Base-by-base conservation (phyloP, 2,888 invertebrate species). In the Dichetophora obliterata region DNA sequence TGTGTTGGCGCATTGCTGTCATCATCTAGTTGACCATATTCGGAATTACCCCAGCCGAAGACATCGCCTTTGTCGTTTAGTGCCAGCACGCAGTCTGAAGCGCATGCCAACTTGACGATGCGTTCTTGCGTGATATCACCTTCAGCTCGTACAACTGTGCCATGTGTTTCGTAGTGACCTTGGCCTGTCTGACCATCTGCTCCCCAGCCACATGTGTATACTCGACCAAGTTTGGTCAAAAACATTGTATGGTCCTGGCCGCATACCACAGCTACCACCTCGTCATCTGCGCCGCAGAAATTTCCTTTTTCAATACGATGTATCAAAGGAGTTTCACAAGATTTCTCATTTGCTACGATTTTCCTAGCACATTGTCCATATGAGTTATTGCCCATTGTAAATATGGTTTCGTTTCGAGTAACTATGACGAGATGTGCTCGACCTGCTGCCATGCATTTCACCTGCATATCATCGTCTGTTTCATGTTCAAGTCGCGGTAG, bases 21-120 rank as follows among this genome's bases (percentile, higher is more conserved):
- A 72, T 86, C 84, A 74, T 87, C 85, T 52, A 99, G 90, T 88
- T 98, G 98, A 0, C 93, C 93, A 85, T 98, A 98, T 89, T 99
- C 98, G 0, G 95, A 94, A 88, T 98, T 98, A 8, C 99, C 98
- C 98, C 98, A 99, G 0, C 98, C 98, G 90, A 98, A 98, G 1
- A 97, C 91, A 84, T 97, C 95, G 4, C 98, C 98, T 83, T 93
- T 93, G 80, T 96, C 95, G 89, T 93, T 96, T 37, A 98, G 88
- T 9, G 98, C 98, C 79, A 99, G 89, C 16, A 96, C 95, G 88
- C 96, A 97, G 88, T 98, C 98, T 0, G 93, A 95, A 57, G 93
- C 91, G 66, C 94, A 94, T 0, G 96, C 92, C 0, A 98, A 86
- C 88, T 96, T 94, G 9, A 94, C 91, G 75, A 99, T 96, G 78